Evolutionary conservation across 2,113 vertebrate species (phyloP), one percentile per base, ranked within the genome.

Genomic region (Seriola dumerili): DNA sequence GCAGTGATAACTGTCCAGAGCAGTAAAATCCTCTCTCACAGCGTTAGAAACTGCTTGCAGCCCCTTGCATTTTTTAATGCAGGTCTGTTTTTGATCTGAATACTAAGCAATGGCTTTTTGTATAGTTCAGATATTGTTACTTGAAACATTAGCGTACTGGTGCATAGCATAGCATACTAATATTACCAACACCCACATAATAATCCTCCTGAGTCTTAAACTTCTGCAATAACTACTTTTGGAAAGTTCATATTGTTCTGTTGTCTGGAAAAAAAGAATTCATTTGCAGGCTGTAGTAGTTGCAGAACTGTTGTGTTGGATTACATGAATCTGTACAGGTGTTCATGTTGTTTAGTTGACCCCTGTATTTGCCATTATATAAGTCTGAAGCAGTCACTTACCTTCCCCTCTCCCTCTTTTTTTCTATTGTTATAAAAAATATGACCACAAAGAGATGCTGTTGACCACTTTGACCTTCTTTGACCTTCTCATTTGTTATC

Each of bases 391-490:
- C 38, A 64, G 71, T 66, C 29, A 66, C 63, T 66, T 78, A 72
- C 66, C 25, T 57, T 11, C 29, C 55, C 12, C 34, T 72, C 71
- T 50, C 46, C 8, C 11, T 78, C n/a, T 59, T 54, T 36, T 36
- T 55, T 10, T 59, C n/a, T 38, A 21, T 71, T 72, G 36, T 70
- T 81, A 72, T 32, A 77, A 44, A 70, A 68, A 73, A 59, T 72
- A n/a, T 74, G 44, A 54, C 63, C 74, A 59, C 25, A 65, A 58
- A 62, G 42, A 68, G 48, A 72, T 14, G 21, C 40, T 48, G 66
- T 48, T 74, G 73, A 90, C 78, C 40, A 29, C 34, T 86, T 85
- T 85, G 78, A 84, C 87, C 85, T 82, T 70, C 66, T 34, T 19
- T 65, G 66, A 65, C 78, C 59, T 36, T 54, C 52, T 72, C 48